Conservation (phyloP, 2,888 invertebrate species). For the Acanthacorydalis orientalis region DNA sequence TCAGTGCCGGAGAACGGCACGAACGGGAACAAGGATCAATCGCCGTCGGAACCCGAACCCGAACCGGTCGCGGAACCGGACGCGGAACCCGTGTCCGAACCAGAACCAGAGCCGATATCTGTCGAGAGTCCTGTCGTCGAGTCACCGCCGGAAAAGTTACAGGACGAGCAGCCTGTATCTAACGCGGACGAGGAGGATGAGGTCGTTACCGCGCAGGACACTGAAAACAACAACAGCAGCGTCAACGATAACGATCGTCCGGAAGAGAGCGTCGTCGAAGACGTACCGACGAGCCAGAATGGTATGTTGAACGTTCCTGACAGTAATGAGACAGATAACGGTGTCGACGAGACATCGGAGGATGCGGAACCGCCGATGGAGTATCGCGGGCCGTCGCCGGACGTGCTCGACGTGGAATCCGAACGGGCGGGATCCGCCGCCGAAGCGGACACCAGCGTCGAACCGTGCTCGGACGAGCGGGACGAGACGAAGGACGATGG, state of each 20-base stretch:
- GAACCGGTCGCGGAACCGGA: constrained; percentile 2
- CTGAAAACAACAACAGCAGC: not conserved
- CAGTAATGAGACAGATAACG: constrained; percentile 7
- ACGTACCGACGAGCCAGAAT: constrained; percentile 8
- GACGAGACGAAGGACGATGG: constrained; percentile 12
- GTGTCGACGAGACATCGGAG: constrained; percentile 9
- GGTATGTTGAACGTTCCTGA: not conserved
- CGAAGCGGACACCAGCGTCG: not conserved
- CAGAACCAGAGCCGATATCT: constrained; percentile 8
- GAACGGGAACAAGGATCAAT: constrained; percentile 2
- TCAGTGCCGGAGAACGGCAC: constrained; percentile 5
- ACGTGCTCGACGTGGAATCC: constrained; percentile 1
- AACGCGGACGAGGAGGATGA: constrained; percentile 7
- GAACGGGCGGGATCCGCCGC: constrained; percentile 13
- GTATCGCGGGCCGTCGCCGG: not conserved
- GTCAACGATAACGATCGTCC: constrained; percentile 7
- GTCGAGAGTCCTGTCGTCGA: constrained; percentile 8
- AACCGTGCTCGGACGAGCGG: constrained; percentile 6
- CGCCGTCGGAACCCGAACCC: constrained; percentile 1
- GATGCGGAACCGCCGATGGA: constrained; percentile 5
- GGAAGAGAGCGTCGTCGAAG: constrained; percentile 6
- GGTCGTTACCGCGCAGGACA: not conserved
- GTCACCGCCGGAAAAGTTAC: constrained; percentile 2
- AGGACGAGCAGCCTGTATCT: not conserved
- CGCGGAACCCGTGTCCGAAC: constrained; percentile 7